phyloP scores from a whole-genome alignment of 2,888 invertebrate genomes.

The Euzophera pinguis region DNA sequence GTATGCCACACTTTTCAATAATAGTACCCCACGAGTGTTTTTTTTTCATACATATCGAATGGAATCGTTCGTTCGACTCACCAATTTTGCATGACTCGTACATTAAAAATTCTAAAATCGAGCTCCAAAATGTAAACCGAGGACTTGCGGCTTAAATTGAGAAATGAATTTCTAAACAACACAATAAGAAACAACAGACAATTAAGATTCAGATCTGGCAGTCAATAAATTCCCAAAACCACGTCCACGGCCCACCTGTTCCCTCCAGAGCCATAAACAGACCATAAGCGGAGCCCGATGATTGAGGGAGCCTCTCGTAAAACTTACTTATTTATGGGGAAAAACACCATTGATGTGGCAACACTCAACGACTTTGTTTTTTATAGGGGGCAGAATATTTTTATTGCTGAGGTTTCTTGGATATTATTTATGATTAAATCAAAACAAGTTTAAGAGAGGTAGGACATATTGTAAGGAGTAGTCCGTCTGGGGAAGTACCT shows the following conservation, averaged over 20 bases:
- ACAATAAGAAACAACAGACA: neutral
- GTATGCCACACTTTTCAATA: no score
- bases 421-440: neutral
- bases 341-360: constrained; percentile 29
- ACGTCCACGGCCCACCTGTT: constrained; percentile 30
- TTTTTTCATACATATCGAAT: no score
- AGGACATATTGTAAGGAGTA: no score
- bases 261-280: constrained; percentile 37
- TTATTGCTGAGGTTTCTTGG: neutral
- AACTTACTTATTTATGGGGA: constrained; percentile 59
- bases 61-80: no score
- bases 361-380: constrained; percentile 14
- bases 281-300: constrained; percentile 41
- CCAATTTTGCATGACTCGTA: no score
- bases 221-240: constrained; percentile 9
- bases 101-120: no score
- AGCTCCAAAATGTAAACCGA: no score
- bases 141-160: no score
- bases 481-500: no score
- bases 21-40: no score
- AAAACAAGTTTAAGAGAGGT: neutral
- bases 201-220: constrained; percentile 13
- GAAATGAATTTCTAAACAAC: no score
- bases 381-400: neutral
- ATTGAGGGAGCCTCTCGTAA: constrained; percentile 43